phyloP scores from a whole-genome alignment of 2,113 vertebrate genomes.

The Genyomyrus donnyi region DNA sequence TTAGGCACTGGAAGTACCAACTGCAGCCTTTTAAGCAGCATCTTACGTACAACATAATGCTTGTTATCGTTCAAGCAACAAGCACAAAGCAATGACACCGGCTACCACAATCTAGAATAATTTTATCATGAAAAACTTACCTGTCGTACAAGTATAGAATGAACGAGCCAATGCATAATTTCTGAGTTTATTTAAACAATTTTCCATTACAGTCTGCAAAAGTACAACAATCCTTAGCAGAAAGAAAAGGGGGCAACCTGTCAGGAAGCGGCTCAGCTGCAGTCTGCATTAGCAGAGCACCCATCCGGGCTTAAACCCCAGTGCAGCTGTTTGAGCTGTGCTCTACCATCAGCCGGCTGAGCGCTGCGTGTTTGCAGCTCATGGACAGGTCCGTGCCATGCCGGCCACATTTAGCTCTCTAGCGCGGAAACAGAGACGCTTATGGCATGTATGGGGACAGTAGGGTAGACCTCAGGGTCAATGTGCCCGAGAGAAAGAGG shows the following conservation, averaged over 20 bases:
- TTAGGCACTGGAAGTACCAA: neutral
- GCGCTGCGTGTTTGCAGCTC: neutral
- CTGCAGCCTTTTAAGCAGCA: neutral
- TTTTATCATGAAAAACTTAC: neutral
- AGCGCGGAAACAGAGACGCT: neutral
- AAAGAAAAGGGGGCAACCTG: neutral
- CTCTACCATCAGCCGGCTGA: neutral
- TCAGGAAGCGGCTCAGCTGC: neutral
- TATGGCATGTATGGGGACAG: neutral
- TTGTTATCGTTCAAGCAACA: neutral
- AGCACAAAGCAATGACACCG: neutral
- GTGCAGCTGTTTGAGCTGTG: neutral
- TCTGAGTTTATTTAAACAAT: slow-evolving; percentile 61
- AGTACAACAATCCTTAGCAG: slow-evolving; percentile 1
- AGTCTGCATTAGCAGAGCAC: neutral
- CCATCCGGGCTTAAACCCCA: neutral
- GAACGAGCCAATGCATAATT: slow-evolving; percentile 6
- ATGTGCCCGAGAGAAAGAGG: neutral
- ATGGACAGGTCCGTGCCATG: neutral
- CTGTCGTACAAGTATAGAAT: neutral
- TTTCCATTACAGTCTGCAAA: slow-evolving; percentile 39
- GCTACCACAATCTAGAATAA: neutral
- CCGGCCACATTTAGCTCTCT: neutral
- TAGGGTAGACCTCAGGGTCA: neutral
- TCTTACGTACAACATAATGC: neutral